Base-by-base conservation (phyloP, 2,797 vertebrate species). In the Coilia nasus region DNA sequence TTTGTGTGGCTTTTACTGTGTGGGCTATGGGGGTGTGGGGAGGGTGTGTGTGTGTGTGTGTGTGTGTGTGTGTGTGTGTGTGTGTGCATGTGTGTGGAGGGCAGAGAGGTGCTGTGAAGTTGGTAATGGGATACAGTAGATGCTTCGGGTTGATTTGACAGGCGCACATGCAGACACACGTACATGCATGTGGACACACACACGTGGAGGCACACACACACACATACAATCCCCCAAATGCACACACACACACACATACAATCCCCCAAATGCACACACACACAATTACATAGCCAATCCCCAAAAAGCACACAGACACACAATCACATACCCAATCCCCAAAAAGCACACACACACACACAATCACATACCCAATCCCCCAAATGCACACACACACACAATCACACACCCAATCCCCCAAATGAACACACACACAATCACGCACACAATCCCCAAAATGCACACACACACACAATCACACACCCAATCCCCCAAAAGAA, bases 1-100 rank as follows among this genome's bases (percentile, higher is more conserved):
- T 95, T 93, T 90, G 89, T 90, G 87, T 86, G 93, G 91, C 93
- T 92, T 95, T 92, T 89, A 93, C 93, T 41, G 35, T 41, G 35
- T 86, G 85, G 23, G 41, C 28, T 83, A 86, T 90, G 91, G 92
- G 92, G 91, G 90, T 91, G 91, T 88, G 86, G 23, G 86, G 7
- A 7, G 62, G 62, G 62, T n/a, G 60, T 10, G 57, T 7, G 60
- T 47, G 46, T 47, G 46, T 47, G 46, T 47, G 46, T 47, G 4
- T 47, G 10, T 47, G 46, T 47, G 46, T 47, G 46, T 47, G 46
- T 3, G 50, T 3, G 50, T 3, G 50, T 10, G 50, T 54, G 50
- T 9, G 50, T 54, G 7, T 10, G 50, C 50, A 41, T 41, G 35
- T 41, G 60, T 91, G 90, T 90, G 90, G 91, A 47, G 85, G 90